phyloP scores from a whole-genome alignment of 2,113 vertebrate species.

The Vulpes ferrilata region DNA sequence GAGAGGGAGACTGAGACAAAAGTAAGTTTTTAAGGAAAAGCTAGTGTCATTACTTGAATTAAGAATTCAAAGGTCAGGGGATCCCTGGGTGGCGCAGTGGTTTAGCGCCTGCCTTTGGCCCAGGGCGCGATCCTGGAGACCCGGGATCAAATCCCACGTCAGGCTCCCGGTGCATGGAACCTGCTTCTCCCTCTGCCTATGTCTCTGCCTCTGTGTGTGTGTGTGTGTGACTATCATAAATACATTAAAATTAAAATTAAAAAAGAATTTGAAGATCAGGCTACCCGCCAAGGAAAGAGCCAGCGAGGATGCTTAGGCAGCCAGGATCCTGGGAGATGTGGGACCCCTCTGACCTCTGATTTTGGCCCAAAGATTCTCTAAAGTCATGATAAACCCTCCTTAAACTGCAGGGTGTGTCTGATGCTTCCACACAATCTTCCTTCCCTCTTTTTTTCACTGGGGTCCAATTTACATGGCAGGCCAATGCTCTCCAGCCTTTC shows the following conservation, averaged over 20 bases:
- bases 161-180: no score
- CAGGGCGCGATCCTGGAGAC: no score
- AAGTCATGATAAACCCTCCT: neutral
- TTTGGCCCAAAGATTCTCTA: neutral
- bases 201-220: no score
- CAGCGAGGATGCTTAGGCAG: neutral
- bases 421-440: neutral
- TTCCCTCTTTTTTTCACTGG: neutral
- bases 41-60: slow-evolving; percentile 1
- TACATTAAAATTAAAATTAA: no score
- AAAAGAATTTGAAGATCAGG: neutral
- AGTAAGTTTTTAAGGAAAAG: neutral
- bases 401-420: neutral
- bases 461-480: neutral
- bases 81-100: no score
- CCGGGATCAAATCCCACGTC: no score
- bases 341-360: neutral
- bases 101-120: no score
- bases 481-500: neutral
- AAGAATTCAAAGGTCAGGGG: neutral
- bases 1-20: neutral
- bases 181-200: no score
- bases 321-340: rapidly evolving
- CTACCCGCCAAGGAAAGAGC: neutral
- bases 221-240: no score